These are phyloP conservation scores for Gallinago undulata DNA, from an alignment of 2,113 vertebrate species.

Conservation along the genomic window DNA sequence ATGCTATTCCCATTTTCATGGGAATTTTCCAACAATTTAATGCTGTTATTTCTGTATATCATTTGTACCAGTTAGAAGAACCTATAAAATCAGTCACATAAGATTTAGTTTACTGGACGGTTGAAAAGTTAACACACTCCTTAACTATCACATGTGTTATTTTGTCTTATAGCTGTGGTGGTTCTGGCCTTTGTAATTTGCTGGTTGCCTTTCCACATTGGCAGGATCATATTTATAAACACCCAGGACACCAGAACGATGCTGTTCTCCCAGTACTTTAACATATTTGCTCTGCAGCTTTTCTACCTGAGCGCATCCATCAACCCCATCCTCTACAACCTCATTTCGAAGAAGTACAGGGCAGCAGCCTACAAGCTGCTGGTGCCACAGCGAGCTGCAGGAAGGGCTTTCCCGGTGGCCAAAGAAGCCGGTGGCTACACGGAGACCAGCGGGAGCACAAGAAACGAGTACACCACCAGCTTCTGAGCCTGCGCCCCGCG, in stretches of 20 bases:
- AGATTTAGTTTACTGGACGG: neutral
- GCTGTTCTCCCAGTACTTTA: conserved; percentile 87
- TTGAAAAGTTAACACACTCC: neutral
- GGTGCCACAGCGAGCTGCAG: conserved; percentile 31
- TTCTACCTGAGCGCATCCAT: conserved; percentile 88
- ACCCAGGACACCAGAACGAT: conserved; percentile 73
- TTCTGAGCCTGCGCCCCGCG: accelerated
- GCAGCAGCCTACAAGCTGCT: conserved; percentile 80
- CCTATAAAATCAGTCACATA: neutral
- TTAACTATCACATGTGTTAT: neutral
- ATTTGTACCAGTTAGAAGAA: neutral
- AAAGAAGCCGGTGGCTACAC: conserved; percentile 57
- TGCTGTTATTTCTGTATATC: neutral
- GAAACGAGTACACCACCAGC: neutral
- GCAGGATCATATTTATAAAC: conserved; percentile 85
- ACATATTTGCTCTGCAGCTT: conserved; percentile 86
- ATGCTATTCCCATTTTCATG: neutral
- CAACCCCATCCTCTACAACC: conserved; percentile 89
- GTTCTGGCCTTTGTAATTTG: conserved; percentile 86
- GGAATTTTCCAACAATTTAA: neutral
- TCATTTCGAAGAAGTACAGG: conserved; percentile 85
- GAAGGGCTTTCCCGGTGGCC: conserved; percentile 37
- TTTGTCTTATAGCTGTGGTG: conserved; percentile 79
- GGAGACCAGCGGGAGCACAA: conserved; percentile 67
- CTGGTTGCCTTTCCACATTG: conserved; percentile 89